These are phyloP conservation scores for Gastracanthus pulcherrimus DNA, from an alignment of 2,888 invertebrate species.

Conservation along the genomic window DNA sequence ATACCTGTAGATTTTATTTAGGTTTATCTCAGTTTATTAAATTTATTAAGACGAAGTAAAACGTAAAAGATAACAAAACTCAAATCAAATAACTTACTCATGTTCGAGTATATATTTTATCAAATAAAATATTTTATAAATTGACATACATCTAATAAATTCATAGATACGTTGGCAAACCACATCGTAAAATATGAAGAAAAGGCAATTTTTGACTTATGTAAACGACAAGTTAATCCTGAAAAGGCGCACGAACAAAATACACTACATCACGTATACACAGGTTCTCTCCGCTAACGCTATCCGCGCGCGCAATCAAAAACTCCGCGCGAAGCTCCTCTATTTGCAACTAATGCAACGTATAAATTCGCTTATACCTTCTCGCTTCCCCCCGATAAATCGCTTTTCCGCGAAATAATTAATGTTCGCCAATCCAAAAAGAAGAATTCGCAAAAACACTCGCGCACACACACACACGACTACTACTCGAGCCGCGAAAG, in stretches of 20 bases:
- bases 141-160: not conserved
- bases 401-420: slow-evolving; percentile 47
- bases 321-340: not conserved
- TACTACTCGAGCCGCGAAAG: not conserved
- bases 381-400: slow-evolving; percentile 15
- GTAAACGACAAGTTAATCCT: slow-evolving; percentile 27
- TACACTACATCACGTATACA: slow-evolving; percentile 19
- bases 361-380: slow-evolving; percentile 36
- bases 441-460: no score
- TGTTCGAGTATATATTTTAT: no score
- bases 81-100: no score
- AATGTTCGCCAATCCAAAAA: slow-evolving; percentile 4
- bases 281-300: no score
- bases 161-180: not conserved
- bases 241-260: slow-evolving; percentile 1
- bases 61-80: no score
- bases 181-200: no score
- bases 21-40: no score
- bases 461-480: no score
- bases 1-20: no score
- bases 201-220: not conserved
- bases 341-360: slow-evolving; percentile 10
- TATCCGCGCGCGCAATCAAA: not conserved
- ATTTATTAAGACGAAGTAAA: no score
- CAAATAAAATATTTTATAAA: not conserved